These are phyloP conservation scores for Linyphia triangularis DNA, from an alignment of 2,888 invertebrate species.

Conservation along the genomic window DNA sequence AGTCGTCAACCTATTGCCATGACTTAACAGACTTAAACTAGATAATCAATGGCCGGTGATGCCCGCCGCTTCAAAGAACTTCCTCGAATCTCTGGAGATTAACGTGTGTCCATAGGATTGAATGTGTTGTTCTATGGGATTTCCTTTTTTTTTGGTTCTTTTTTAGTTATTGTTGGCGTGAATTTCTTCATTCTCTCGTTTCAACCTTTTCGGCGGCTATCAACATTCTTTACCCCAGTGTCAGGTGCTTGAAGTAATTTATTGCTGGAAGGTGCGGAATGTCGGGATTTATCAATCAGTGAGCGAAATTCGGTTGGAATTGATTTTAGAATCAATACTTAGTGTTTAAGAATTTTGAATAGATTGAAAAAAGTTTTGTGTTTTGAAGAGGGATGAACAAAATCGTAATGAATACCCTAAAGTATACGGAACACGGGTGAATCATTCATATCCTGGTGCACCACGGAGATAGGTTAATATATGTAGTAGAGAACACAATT, in stretches of 20 bases:
- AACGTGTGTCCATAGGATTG: slow-evolving; percentile 6
- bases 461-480: too few species aligned
- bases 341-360: too few species aligned
- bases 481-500: too few species aligned
- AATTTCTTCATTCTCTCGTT: slow-evolving; percentile 8
- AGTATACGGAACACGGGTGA: too few species aligned
- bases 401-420: too few species aligned
- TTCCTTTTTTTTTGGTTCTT: slow-evolving; percentile 7
- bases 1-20: slow-evolving; percentile 48
- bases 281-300: not conserved
- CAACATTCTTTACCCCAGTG: slow-evolving; percentile 58
- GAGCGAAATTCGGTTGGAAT: slow-evolving; percentile 28
- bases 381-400: too few species aligned
- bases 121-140: slow-evolving; percentile 11
- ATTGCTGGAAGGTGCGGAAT: not conserved
- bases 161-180: slow-evolving; percentile 7
- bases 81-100: slow-evolving; percentile 32
- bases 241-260: slow-evolving; percentile 46
- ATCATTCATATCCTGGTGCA: too few species aligned
- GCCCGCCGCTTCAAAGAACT: slow-evolving; percentile 33
- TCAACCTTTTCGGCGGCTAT: slow-evolving; percentile 44
- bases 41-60: slow-evolving; percentile 45
- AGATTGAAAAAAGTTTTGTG: too few species aligned
- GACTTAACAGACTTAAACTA: slow-evolving; percentile 2
- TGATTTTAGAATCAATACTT: not conserved